phyloP scores from a whole-genome alignment of 2,888 invertebrate species.

The Clanis bilineata region DNA sequence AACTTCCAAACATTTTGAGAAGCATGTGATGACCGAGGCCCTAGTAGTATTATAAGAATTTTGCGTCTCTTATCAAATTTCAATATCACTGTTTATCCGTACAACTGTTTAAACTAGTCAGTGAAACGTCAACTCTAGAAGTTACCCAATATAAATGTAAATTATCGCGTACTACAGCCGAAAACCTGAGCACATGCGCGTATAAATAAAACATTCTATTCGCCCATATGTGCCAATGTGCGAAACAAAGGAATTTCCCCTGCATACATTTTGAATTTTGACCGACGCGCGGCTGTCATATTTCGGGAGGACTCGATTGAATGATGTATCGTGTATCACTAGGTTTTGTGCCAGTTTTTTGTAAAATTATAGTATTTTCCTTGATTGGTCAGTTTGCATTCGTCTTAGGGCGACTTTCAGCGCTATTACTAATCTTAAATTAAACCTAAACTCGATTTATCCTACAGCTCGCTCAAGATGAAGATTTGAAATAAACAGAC shows the following conservation, averaged over 20 bases:
- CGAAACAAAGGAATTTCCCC: background rate
- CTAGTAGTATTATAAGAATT: background rate
- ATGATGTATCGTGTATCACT: background rate
- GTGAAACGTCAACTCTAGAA: slow-evolving; percentile 32
- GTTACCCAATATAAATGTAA: slow-evolving; percentile 40
- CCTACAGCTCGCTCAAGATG: no score
- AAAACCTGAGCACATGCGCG: slow-evolving; percentile 9
- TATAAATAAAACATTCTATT: slow-evolving; percentile 26
- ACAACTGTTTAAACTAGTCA: slow-evolving; percentile 34
- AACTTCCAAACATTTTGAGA: no score
- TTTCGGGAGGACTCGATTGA: background rate
- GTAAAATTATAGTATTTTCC: background rate
- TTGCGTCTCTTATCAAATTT: background rate
- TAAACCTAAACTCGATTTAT: no score
- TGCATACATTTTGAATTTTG: slow-evolving; percentile 2
- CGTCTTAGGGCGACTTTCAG: no score
- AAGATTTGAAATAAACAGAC: no score
- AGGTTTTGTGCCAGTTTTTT: background rate
- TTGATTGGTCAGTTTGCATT: background rate
- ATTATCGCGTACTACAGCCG: slow-evolving; percentile 18
- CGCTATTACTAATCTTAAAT: no score
- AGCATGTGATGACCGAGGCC: no score
- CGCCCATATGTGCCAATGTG: background rate
- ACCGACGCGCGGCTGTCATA: background rate
- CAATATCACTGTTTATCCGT: slow-evolving; percentile 17